Conservation (phyloP, 2,888 invertebrate genomes). For the Molanna angustata region DNA sequence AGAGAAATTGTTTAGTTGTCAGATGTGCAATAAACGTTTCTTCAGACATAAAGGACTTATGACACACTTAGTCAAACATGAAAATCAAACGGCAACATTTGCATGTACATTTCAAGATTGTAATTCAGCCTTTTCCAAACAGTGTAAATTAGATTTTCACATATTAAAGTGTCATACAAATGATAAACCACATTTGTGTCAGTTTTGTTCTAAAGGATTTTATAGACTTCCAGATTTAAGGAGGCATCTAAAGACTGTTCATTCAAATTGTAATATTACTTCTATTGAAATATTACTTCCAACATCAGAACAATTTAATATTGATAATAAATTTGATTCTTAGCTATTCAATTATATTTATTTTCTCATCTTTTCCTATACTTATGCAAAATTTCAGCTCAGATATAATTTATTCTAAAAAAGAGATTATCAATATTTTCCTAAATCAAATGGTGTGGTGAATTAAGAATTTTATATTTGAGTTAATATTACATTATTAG, state of each 20-base stretch:
- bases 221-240: conserved; percentile 48
- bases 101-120: conserved; percentile 49
- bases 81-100: conserved; percentile 44
- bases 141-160: conserved; percentile 49
- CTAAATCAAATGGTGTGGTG: too few relatives aligned
- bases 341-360: too few relatives aligned
- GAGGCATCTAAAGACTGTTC: conserved; percentile 37
- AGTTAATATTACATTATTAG: too few relatives aligned
- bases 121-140: conserved; percentile 45
- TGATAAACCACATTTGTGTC: conserved; percentile 48
- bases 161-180: conserved; percentile 48
- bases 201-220: conserved; percentile 48
- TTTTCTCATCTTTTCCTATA: too few relatives aligned
- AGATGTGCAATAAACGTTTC: conserved; percentile 44
- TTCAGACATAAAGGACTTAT: conserved; percentile 43
- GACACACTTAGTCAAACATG: conserved; percentile 48
- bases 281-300: too few relatives aligned
- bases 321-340: too few relatives aligned
- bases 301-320: too few relatives aligned
- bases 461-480: too few relatives aligned
- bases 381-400: too few relatives aligned
- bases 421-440: too few relatives aligned
- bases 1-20: conserved; percentile 48
- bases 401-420: too few relatives aligned
- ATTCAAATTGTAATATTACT: too few relatives aligned